Conservation (phyloP, 2,888 invertebrate genomes). For the Tenthredo notha region DNA sequence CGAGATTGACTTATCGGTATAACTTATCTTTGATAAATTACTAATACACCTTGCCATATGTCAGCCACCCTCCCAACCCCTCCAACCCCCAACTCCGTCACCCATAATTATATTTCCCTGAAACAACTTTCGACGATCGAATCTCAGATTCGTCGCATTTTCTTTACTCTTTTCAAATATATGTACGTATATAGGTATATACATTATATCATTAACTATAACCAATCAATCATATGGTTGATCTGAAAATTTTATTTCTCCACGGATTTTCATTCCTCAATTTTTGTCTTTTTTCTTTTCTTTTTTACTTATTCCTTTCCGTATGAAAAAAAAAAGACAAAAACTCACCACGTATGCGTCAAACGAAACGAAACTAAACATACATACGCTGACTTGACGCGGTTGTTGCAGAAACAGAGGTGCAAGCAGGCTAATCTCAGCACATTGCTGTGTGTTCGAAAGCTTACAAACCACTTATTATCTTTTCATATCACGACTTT, state of each 20-base stretch:
- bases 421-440: conserved; percentile 71
- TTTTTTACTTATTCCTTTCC: too few relatives aligned
- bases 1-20: conserved; percentile 32
- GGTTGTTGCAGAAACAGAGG: background rate
- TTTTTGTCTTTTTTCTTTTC: too few relatives aligned
- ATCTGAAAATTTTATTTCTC: too few relatives aligned
- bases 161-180: background rate
- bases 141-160: background rate
- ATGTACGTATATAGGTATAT: too few relatives aligned
- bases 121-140: background rate
- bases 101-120: background rate
- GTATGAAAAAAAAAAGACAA: too few relatives aligned
- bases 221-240: too few relatives aligned
- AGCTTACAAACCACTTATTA: conserved; percentile 72
- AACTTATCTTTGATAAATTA: conserved; percentile 40
- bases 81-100: too few relatives aligned
- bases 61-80: background rate
- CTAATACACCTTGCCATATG: conserved; percentile 44
- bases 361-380: conserved; percentile 3
- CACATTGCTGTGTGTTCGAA: conserved; percentile 76
- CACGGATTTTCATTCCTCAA: too few relatives aligned
- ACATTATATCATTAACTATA: too few relatives aligned
- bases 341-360: background rate
- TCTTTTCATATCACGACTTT: conserved; percentile 72
- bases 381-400: conserved; percentile 6